phyloP scores from a whole-genome alignment of 2,113 vertebrate genomes.

The Chionomys nivalis region DNA sequence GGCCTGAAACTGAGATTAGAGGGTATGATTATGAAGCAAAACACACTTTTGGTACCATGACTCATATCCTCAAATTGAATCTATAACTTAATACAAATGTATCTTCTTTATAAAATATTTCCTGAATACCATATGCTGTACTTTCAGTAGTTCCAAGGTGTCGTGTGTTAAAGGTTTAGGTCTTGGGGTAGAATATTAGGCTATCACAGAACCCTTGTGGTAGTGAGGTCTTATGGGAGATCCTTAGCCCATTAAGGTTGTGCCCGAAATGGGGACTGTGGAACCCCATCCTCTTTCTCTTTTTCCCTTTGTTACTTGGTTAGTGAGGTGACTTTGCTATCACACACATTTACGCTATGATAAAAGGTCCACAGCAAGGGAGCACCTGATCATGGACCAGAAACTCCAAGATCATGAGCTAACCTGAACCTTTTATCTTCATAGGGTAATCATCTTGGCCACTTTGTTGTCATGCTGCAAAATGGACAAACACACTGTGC shows the following conservation, averaged over 20 bases:
- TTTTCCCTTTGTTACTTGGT: background rate
- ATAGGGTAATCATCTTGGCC: background rate
- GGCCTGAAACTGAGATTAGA: constrained; percentile 39
- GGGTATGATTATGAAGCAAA: constrained; percentile 31
- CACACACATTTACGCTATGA: background rate
- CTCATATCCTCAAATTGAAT: constrained; percentile 35
- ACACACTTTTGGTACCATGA: constrained; percentile 3
- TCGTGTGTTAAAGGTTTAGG: background rate
- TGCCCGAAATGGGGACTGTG: background rate
- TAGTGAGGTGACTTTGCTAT: background rate
- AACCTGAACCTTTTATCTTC: background rate
- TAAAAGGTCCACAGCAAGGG: background rate
- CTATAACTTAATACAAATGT: constrained; percentile 44
- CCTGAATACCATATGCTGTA: background rate
- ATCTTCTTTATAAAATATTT: constrained; percentile 28
- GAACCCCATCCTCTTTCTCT: background rate
- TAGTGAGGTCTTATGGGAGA: background rate
- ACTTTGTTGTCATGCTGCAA: background rate
- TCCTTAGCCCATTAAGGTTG: background rate
- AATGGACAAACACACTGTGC: background rate
- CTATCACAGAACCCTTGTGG: background rate
- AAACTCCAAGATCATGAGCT: background rate
- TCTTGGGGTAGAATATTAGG: background rate
- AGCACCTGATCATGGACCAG: background rate
- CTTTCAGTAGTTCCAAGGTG: background rate